Conservation (phyloP, 2,797 vertebrate species). For the Chelmon rostratus region DNA sequence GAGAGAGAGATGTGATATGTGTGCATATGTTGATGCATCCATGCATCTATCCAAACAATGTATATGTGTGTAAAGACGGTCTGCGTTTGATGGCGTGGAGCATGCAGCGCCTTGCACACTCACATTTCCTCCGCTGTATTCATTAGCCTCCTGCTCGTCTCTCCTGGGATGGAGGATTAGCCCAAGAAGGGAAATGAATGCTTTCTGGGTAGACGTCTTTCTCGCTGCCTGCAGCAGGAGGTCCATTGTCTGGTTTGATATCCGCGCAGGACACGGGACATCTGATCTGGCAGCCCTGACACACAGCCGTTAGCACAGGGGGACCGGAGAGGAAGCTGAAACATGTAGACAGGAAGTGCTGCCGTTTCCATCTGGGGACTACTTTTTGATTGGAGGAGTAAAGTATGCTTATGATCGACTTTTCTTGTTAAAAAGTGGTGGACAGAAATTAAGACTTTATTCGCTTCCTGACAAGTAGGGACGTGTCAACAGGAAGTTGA, state of each 20-base stretch:
- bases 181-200: slow-evolving; percentile 76
- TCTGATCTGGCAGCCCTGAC: slow-evolving; percentile 76
- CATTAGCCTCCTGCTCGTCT: slow-evolving; percentile 72
- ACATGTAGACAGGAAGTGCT: slow-evolving; percentile 63
- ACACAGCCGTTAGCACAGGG: slow-evolving; percentile 51
- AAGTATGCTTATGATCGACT: slow-evolving; percentile 47
- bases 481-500: slow-evolving; percentile 45
- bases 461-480: slow-evolving; percentile 49
- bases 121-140: slow-evolving; percentile 78
- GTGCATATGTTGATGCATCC: slow-evolving; percentile 9
- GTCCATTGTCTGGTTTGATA: slow-evolving; percentile 78
- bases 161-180: slow-evolving; percentile 82
- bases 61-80: slow-evolving; percentile 23
- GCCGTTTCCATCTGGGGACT: slow-evolving; percentile 36
- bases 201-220: slow-evolving; percentile 63
- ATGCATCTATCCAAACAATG: slow-evolving; percentile 22
- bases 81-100: slow-evolving; percentile 33
- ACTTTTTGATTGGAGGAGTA: slow-evolving; percentile 24
- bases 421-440: slow-evolving; percentile 17
- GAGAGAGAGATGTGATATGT: neutral
- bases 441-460: slow-evolving; percentile 43
- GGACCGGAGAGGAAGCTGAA: slow-evolving; percentile 58
- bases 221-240: slow-evolving; percentile 76
- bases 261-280: slow-evolving; percentile 66
- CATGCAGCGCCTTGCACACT: slow-evolving; percentile 59